Evolutionary conservation across 1,140 invertebrate species (phyloP), one percentile per base, ranked within the genome.

Genomic region (Zaprionus nigranus): DNA sequence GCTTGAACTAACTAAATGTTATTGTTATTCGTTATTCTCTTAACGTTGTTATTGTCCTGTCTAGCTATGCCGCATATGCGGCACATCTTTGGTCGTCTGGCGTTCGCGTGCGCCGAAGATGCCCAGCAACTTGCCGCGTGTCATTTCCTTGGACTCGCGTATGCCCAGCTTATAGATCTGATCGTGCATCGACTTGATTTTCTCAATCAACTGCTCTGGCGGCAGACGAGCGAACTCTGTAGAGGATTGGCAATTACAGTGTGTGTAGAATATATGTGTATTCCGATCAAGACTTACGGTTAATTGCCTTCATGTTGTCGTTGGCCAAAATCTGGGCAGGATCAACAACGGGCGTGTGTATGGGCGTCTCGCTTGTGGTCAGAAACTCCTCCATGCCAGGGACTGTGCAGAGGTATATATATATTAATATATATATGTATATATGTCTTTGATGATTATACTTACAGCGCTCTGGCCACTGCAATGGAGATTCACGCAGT

Each of bases 111-210:
- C 95, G 81, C 82, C 95, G 82, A 97, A 97, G 86, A 99, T 97
- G 93, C 98, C 98, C 49, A 99, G 94, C 93, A 98, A 98, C 94
- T 98, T 98, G 40, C 98, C 98, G 79, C 98, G 94, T 0, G 98
- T 99, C 97, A 99, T 98, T 94, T 99, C 98, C 92, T 98, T 98
- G 1, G 98, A 96, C 94, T 99, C 98, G 91, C 98, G 97, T 13
- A 98, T 93, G 7, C 98, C 98, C 22, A 99, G 93, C 91, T 98
- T 97, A 93, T 99, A 99, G 6, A 98, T 98, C 56, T 97, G 94
- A 91, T 99, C 98, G 92, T 99, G 97, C 22, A 99, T 93, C 87
- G 97, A 97, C 92, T 98, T 97, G 0, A 99, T 97, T 95, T 99
- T 98, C 73, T 97, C 95, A 73, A 99, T 96, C 38, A 99, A 93